Conservation (phyloP, 2,797 vertebrate genomes). For the Lacerta viridis region DNA sequence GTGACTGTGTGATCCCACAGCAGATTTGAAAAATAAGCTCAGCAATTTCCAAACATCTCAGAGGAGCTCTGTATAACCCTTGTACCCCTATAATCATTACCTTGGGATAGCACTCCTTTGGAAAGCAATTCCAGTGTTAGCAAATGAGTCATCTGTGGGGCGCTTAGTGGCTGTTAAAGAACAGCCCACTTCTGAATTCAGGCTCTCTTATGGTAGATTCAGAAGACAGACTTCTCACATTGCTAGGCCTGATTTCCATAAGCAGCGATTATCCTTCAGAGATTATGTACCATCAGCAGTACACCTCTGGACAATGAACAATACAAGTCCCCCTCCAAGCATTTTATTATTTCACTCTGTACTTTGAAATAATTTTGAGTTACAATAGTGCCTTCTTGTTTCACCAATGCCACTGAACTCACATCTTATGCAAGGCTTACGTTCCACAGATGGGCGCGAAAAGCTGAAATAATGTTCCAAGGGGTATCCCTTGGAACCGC, state of each 20-base stretch:
- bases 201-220: neutral
- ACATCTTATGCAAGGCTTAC: too few species aligned
- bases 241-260: constrained; percentile 6
- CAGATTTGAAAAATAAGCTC: neutral
- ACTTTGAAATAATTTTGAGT: neutral
- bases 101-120: neutral
- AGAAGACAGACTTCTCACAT: neutral
- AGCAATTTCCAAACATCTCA: neutral
- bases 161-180: fast-evolving
- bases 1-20: fast-evolving
- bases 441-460: too few species aligned
- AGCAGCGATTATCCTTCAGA: neutral
- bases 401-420: too few species aligned
- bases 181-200: neutral
- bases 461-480: too few species aligned
- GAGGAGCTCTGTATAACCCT: neutral
- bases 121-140: neutral
- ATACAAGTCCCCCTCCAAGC: fast-evolving
- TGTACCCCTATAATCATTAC: fast-evolving
- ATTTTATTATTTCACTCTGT: neutral
- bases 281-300: constrained; percentile 17
- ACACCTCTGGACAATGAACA: neutral
- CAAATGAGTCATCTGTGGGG: neutral
- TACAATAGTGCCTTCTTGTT: too few species aligned
- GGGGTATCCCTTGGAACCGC: too few species aligned